phyloP scores from a whole-genome alignment of 1,140 invertebrate genomes.

The Vollenhovia emeryi region DNA sequence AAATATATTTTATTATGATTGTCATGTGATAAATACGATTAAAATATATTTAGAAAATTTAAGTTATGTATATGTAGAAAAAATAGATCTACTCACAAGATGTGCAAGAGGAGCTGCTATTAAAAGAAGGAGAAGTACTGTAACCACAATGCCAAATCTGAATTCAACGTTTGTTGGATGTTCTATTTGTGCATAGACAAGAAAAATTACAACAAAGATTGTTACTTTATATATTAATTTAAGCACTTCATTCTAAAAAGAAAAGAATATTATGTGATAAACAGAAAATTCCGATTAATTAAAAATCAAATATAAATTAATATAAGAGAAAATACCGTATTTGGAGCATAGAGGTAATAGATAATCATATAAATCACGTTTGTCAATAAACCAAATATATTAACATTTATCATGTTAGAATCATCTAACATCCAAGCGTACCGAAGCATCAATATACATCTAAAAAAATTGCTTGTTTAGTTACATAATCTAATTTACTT shows the following conservation, averaged over 20 bases:
- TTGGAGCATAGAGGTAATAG: conserved; percentile 88
- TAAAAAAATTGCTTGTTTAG: conserved; percentile 79
- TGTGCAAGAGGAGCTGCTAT: conserved; percentile 90
- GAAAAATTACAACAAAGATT: conserved; percentile 86
- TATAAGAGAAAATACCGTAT: conserved; percentile 79
- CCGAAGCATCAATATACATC: conserved; percentile 90
- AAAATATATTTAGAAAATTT: conserved; percentile 1
- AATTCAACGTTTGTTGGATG: conserved; percentile 88
- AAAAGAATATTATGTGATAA: conserved; percentile 14
- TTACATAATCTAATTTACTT: neutral
- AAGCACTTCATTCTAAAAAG: conserved; percentile 73
- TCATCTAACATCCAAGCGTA: conserved; percentile 90
- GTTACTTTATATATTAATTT: conserved; percentile 83
- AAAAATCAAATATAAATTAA: neutral
- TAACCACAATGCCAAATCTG: conserved; percentile 90
- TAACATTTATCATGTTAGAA: conserved; percentile 90
- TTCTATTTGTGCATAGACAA: conserved; percentile 89
- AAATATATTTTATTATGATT: conserved; percentile 29
- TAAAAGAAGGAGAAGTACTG: conserved; percentile 88
- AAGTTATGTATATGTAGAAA: conserved; percentile 49
- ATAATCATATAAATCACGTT: conserved; percentile 88
- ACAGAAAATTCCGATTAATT: neutral
- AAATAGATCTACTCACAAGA: conserved; percentile 86
- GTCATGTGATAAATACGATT: neutral
- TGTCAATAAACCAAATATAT: conserved; percentile 89